Conservation (phyloP, 2,888 invertebrate species). For the Petrolisthes cinctipes region DNA sequence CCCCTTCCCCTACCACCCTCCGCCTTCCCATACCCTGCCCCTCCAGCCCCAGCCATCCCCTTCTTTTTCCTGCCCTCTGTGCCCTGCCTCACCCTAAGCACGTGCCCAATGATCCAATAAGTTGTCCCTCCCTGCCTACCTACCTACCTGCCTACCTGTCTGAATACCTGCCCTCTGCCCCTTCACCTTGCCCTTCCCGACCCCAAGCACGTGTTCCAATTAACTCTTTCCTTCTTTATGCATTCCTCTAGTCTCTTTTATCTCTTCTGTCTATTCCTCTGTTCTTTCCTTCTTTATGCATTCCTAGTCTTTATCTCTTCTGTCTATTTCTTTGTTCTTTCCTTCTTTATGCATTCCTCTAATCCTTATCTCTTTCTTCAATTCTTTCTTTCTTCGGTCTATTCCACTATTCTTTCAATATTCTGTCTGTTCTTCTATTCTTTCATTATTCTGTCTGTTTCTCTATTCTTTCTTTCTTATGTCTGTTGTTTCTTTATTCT, state of each 20-base stretch:
- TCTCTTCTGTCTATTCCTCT: background rate
- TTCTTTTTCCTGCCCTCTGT: background rate
- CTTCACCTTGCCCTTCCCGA: background rate
- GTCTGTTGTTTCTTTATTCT: background rate
- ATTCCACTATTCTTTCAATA: background rate
- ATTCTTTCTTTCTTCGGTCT: background rate
- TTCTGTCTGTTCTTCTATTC: background rate
- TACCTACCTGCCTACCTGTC: background rate
- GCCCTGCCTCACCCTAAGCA: constrained; percentile 13
- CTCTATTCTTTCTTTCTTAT: background rate
- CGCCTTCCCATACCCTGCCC: too few relatives aligned
- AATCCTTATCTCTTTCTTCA: too few relatives aligned
- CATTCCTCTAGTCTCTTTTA: background rate
- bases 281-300: background rate
- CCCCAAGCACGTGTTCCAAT: background rate
- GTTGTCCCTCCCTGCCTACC: background rate
- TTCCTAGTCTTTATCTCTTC: background rate
- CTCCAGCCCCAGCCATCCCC: background rate
- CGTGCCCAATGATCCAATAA: constrained; percentile 27
- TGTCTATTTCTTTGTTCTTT: background rate
- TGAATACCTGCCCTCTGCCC: background rate
- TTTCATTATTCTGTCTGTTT: background rate
- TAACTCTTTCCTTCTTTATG: background rate
- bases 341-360: background rate
- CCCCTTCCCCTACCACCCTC: too few relatives aligned